Base-by-base conservation (phyloP, 2,113 vertebrate genomes). In the Pavo muticus region DNA sequence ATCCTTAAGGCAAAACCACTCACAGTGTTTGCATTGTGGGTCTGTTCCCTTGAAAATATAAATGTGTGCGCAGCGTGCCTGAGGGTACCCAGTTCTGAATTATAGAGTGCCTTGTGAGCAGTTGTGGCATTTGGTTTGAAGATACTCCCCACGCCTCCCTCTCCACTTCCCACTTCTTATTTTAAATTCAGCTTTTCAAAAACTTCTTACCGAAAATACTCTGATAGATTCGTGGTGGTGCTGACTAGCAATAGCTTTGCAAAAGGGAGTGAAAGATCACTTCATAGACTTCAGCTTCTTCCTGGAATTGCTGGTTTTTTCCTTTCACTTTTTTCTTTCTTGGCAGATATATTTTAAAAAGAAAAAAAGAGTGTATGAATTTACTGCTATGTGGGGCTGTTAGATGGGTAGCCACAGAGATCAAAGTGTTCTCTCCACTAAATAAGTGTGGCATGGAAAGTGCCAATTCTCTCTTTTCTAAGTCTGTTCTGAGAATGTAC, bases 111-210 rank as follows among this genome's bases (percentile, higher is more conserved):
- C 92, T 96, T 88, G 65, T 84, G 93, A 91, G 64, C 77, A 65
- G 47, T 87, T 10, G 0, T 88, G 90, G 92, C 91, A 70, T 95
- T 97, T 97, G 96, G 90, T 84, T 97, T 96, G 89, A 96, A 88
- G 95, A 94, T 85, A 93, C 68, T 93, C 61, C 76, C 88, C 81
- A 82, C 52, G 27, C 83, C 77, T 91, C 70, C 74, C 78, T 88
- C 69, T 29, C 56, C 29, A 50, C 64, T 90, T 92, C 91, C 92
- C 82, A 71, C 89, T 94, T 96, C 84, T 94, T 83, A 91, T 93
- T 95, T 94, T 84, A 81, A 97, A 95, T 89, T 87, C 68, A 96
- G 63, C 57, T 91, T 97, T 95, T 95, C 90, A 88, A 95, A 94
- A 94, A 81, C 92, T 94, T 92, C 45, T 97, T 96, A 91, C 94